Percentiles rank a stretch among this genome's conserved stretches.
Conservation (phyloP, 2,797 vertebrate genomes). For the Hapalemur alaotrensis region DNA sequence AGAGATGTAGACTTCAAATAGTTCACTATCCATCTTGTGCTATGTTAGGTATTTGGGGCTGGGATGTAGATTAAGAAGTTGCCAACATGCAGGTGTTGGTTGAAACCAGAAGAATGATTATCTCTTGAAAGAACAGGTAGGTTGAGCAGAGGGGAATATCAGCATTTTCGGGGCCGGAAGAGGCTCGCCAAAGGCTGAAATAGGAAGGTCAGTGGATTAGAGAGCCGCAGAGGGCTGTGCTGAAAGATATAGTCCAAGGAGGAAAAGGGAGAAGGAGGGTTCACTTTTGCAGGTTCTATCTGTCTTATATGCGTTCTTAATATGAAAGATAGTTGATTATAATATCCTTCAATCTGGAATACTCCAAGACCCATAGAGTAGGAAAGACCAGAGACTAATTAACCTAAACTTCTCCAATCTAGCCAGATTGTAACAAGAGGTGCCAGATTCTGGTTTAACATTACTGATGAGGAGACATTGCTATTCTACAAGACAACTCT, state of each 20-base stretch:
- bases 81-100: rapidly evolving
- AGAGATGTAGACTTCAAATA: neutral
- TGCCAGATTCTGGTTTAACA: neutral
- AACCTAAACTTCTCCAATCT: neutral
- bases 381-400: neutral
- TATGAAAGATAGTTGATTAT: neutral
- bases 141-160: neutral
- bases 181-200: neutral
- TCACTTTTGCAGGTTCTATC: neutral
- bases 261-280: neutral
- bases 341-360: neutral
- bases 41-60: neutral
- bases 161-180: neutral
- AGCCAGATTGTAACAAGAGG: neutral
- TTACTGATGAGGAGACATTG: neutral
- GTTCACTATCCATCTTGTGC: neutral
- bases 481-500: neutral
- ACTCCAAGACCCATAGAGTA: neutral
- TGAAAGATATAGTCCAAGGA: neutral
- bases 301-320: neutral
- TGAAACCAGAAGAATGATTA: neutral
- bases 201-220: neutral
- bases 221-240: neutral
- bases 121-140: neutral
- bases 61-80: neutral